phyloP scores from a whole-genome alignment of 2,888 invertebrate species.

The Dasypogon diadema region DNA sequence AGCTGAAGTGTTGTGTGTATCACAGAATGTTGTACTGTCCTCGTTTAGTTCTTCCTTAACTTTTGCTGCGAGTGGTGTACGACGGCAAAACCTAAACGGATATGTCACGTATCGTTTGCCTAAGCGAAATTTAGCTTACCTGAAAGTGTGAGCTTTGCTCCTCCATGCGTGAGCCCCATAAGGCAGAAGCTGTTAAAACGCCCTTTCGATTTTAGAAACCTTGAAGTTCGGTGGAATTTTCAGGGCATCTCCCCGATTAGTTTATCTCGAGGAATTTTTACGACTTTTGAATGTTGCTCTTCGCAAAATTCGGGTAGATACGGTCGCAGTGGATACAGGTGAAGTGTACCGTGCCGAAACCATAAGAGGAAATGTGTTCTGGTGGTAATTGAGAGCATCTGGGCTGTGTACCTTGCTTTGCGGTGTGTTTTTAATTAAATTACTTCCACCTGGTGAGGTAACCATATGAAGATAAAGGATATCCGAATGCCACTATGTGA shows the following conservation, averaged over 20 bases:
- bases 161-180: neutral
- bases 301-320: neutral
- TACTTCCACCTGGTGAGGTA: slow-evolving; percentile 44
- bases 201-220: neutral
- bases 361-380: slow-evolving; percentile 1
- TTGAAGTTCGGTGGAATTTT: neutral
- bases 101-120: slow-evolving; percentile 3
- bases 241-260: slow-evolving; percentile 8
- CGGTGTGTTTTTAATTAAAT: slow-evolving; percentile 42
- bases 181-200: neutral
- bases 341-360: neutral
- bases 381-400: slow-evolving; percentile 21
- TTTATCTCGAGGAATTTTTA: slow-evolving; percentile 4
- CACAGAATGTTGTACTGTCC: slow-evolving; percentile 1
- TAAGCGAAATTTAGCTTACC: slow-evolving; percentile 7
- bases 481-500: neutral
- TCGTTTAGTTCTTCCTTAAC: slow-evolving; percentile 29
- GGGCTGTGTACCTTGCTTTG: slow-evolving; percentile 13
- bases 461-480: slow-evolving; percentile 12
- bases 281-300: slow-evolving; percentile 1
- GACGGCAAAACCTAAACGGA: neutral
- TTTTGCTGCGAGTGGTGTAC: slow-evolving; percentile 12
- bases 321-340: neutral
- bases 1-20: slow-evolving; percentile 1
- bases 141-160: neutral